Evolutionary conservation across 2,888 invertebrate genomes (phyloP).

Genomic region (Aquatica leii): DNA sequence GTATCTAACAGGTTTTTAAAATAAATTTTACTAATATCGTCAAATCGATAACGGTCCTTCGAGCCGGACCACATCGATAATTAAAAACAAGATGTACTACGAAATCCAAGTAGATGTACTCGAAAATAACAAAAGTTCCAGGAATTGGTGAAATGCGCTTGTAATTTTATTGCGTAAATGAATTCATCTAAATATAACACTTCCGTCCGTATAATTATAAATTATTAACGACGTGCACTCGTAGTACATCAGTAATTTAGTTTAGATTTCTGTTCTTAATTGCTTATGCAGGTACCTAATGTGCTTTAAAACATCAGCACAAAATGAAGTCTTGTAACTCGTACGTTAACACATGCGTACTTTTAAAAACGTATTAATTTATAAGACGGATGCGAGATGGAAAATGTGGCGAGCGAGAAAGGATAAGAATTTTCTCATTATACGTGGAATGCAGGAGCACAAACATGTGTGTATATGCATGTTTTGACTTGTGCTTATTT

Average conservation of each 20-base stretch:
- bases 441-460: slow-evolving; percentile 23
- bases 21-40: too few relatives aligned
- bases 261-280: slow-evolving; percentile 26
- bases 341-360: slow-evolving; percentile 17
- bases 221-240: slow-evolving; percentile 28
- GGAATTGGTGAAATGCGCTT: slow-evolving; percentile 1
- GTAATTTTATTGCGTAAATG: slow-evolving; percentile 12
- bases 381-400: slow-evolving; percentile 28
- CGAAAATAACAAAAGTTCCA: neutral
- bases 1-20: too few relatives aligned
- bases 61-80: too few relatives aligned
- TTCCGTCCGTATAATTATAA: slow-evolving; percentile 27
- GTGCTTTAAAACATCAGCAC: slow-evolving; percentile 16
- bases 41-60: too few relatives aligned
- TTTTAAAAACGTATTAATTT: slow-evolving; percentile 32
- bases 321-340: slow-evolving; percentile 16
- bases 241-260: slow-evolving; percentile 26
- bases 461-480: slow-evolving; percentile 17
- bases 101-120: too few relatives aligned
- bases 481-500: slow-evolving; percentile 34
- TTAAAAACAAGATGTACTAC: too few relatives aligned
- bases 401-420: slow-evolving; percentile 16
- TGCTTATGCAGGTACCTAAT: slow-evolving; percentile 23
- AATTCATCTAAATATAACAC: slow-evolving; percentile 27
- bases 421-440: slow-evolving; percentile 36